Evolutionary conservation across 2,888 invertebrate genomes (phyloP).

Genomic region (Drosophila ochracea): DNA sequence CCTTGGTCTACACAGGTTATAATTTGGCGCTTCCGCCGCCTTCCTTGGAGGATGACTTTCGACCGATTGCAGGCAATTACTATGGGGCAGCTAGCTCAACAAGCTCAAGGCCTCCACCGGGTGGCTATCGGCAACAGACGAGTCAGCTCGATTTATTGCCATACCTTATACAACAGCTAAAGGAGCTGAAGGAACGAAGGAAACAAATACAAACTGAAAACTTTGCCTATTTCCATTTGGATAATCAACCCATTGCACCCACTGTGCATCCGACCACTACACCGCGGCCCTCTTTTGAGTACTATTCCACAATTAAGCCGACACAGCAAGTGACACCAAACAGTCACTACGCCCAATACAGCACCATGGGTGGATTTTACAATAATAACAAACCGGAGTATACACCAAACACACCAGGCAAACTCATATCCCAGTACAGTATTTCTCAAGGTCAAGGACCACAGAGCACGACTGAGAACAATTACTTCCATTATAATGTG

Average conservation of each 20-base stretch:
- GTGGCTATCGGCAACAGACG: slow-evolving; percentile 48
- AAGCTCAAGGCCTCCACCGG: slow-evolving; percentile 52
- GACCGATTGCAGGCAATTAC: slow-evolving; percentile 75
- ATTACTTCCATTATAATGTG: slow-evolving; percentile 84
- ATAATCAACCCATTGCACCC: slow-evolving; percentile 68
- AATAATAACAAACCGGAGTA: slow-evolving; percentile 83
- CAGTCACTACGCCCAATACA: slow-evolving; percentile 87
- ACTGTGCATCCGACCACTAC: slow-evolving; percentile 30
- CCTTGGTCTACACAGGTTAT: slow-evolving; percentile 74
- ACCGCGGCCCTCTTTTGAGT: slow-evolving; percentile 38
- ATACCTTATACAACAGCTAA: slow-evolving; percentile 80
- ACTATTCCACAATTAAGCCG: slow-evolving; percentile 52
- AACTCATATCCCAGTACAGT: slow-evolving; percentile 81
- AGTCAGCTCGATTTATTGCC: slow-evolving; percentile 73
- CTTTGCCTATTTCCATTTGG: slow-evolving; percentile 85
- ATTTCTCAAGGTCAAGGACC: slow-evolving; percentile 52
- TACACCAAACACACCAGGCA: slow-evolving; percentile 37
- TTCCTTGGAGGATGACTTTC: slow-evolving; percentile 73
- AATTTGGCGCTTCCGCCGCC: slow-evolving; percentile 78
- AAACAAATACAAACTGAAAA: slow-evolving; percentile 81
- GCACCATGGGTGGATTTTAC: slow-evolving; percentile 87
- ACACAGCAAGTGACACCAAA: slow-evolving; percentile 85
- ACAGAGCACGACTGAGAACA: slow-evolving; percentile 81
- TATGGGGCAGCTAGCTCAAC: slow-evolving; percentile 56
- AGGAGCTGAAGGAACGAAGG: slow-evolving; percentile 82